A percentile compares a stretch with the other conserved stretches of the same genome.
Evolutionary conservation across 92 coral and sea anemone species (phyloP).

Genomic region (Epizoanthus stellaris): DNA sequence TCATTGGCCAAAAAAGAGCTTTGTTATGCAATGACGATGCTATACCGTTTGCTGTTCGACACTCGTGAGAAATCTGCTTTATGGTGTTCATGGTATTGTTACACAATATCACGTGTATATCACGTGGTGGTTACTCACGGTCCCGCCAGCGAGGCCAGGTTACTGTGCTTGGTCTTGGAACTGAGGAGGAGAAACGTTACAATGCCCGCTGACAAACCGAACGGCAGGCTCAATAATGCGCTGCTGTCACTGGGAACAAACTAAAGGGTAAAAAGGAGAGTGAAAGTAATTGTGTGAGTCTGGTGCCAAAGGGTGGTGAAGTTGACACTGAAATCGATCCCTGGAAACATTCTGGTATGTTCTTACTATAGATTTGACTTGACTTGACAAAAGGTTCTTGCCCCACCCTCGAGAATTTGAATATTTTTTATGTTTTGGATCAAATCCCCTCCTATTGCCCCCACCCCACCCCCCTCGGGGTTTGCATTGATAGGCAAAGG

Average conservation of each 20-base stretch:
- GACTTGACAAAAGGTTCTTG: too few relatives aligned
- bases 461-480: too few relatives aligned
- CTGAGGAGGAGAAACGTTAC: constrained; percentile 31
- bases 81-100: too few relatives aligned
- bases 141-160: constrained; percentile 14
- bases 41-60: background rate
- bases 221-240: constrained; percentile 15
- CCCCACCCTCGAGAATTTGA: too few relatives aligned
- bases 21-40: background rate
- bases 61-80: background rate
- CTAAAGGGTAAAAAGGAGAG: background rate
- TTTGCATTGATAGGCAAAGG: too few relatives aligned
- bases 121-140: constrained; percentile 23
- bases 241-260: constrained; percentile 9
- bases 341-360: too few relatives aligned
- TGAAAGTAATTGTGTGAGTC: background rate
- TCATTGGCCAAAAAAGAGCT: background rate
- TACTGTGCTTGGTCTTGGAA: constrained; percentile 13
- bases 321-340: too few relatives aligned
- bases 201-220: constrained; percentile 37
- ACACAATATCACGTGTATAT: background rate
- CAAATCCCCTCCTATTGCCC: too few relatives aligned
- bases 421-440: too few relatives aligned
- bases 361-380: too few relatives aligned
- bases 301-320: background rate